Conservation (phyloP, 2,797 vertebrate genomes). For the Paedocypris micromegethes region DNA sequence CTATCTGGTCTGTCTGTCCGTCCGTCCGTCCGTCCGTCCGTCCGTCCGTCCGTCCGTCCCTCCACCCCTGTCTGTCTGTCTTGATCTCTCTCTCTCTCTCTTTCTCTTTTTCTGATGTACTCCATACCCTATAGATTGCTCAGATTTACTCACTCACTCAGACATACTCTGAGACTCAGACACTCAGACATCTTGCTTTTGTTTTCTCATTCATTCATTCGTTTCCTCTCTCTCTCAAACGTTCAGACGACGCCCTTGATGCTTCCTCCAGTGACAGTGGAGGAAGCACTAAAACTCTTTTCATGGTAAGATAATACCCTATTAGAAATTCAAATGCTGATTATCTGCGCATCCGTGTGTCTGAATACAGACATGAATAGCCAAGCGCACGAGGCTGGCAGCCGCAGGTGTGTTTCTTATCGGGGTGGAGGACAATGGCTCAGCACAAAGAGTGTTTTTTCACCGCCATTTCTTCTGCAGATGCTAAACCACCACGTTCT, state of each 20-base stretch:
- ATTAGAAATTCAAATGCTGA: constrained; percentile 59
- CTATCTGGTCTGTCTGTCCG: no score
- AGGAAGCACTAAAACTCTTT: constrained; percentile 48
- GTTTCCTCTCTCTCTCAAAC: constrained; percentile 24
- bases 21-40: neutral
- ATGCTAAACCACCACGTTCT: constrained; percentile 2
- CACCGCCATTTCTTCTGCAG: constrained; percentile 4
- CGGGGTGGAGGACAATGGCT: constrained; percentile 47
- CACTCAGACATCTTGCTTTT: no score
- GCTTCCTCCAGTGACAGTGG: constrained; percentile 35
- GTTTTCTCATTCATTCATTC: neutral
- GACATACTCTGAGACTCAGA: no score
- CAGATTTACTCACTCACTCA: no score
- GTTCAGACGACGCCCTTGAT: constrained; percentile 28
- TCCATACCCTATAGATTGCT: no score
- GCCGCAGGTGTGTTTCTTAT: constrained; percentile 55
- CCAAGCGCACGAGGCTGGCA: constrained; percentile 63
- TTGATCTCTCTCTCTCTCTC: constrained; percentile 1
- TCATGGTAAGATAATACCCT: constrained; percentile 52
- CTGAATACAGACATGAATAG: constrained; percentile 62
- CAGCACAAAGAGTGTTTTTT: constrained; percentile 50
- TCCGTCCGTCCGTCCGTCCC: neutral
- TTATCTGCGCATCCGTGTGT: constrained; percentile 37
- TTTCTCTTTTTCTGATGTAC: no score
- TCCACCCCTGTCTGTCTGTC: neutral